Evolutionary conservation across 1,140 invertebrate genomes (phyloP), one percentile per base, ranked within the genome.

Genomic region (Cyrtorhinus lividipennis): DNA sequence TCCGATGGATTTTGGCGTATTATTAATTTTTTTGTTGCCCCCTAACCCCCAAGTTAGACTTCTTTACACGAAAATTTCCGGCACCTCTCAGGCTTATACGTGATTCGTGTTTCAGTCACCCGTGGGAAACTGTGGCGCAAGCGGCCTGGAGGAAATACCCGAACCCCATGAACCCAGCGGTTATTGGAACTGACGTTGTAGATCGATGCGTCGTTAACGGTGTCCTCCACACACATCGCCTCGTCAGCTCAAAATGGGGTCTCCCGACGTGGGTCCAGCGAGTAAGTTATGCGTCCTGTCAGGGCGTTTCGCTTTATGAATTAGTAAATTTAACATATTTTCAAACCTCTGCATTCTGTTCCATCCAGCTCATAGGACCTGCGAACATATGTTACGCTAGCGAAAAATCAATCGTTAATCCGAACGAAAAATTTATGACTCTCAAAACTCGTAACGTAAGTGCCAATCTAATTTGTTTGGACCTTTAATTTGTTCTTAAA

Each of bases 91-190:
- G n/a, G n/a, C n/a, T n/a, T 13, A 22, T 18, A 45, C 24, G 13
- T 38, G 5, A 38, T 59, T 18, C 62, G 62, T 66, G 70, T 76
- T 78, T 61, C 66, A 90, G 88, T 72, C 93, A 98, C 77, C 90
- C 93, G 5, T 99, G 96, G 96, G 95, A 98, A 72, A 97, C 91
- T 0, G 94, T 99, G 38, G 90, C 92, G 18, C 87, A 93, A 74
- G 95, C 95, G 69, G 92, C 92, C 71, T 96, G 92, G 86, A 81
- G 91, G 67, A 99, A 99, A 78, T 99, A 99, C 77, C 96, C 96
- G n/a, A 99, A 99, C 77, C 96, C 96, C 22, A 90, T 96, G 79
- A 98, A 95, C 72, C 86, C 92, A 53, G 87, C 90, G 56, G 92
- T 99, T 13, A 84, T 93, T 66, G 94, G 91, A 1, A 93, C 94